These are phyloP conservation scores for Cosmorhoe ocellata DNA, from an alignment of 2,888 invertebrate species.

Conservation along the genomic window DNA sequence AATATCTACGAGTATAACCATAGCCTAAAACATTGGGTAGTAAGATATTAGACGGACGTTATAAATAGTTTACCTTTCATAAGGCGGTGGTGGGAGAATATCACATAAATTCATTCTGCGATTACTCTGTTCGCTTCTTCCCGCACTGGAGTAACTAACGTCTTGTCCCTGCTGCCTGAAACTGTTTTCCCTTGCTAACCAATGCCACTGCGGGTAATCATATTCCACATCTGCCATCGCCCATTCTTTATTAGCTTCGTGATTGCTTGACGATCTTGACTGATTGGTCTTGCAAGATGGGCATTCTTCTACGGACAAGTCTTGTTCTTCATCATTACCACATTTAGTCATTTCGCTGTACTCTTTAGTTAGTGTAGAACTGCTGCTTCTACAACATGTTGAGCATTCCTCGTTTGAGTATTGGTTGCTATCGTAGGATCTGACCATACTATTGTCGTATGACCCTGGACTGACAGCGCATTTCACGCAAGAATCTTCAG, in stretches of 20 bases:
- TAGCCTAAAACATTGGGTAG: too few relatives aligned
- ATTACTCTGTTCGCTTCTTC: conserved; percentile 62
- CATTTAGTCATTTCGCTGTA: conserved; percentile 79
- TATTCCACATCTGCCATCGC: conserved; percentile 74
- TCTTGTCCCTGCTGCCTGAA: conserved; percentile 67
- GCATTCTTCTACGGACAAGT: conserved; percentile 73
- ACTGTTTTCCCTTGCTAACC: conserved; percentile 73
- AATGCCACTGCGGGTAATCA: conserved; percentile 79
- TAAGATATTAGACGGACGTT: too few relatives aligned
- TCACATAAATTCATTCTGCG: conserved; percentile 78
- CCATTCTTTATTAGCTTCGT: conserved; percentile 73
- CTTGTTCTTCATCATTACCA: conserved; percentile 65
- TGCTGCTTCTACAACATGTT: conserved; percentile 74
- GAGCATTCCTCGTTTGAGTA: conserved; percentile 78
- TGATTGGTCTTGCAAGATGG: conserved; percentile 75
- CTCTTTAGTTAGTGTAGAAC: conserved; percentile 74
- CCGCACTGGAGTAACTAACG: conserved; percentile 59
- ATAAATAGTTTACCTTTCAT: conserved; percentile 69
- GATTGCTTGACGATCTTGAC: conserved; percentile 74
- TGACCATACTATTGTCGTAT: conserved; percentile 78
- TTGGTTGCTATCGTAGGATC: conserved; percentile 74
- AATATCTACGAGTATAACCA: background rate
- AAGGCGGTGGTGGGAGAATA: conserved; percentile 73
- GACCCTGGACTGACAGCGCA: conserved; percentile 81
- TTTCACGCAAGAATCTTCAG: conserved; percentile 80